Evolutionary conservation across 2,888 invertebrate genomes (phyloP).

Genomic region (Thysanoteuthis rhombus): DNA sequence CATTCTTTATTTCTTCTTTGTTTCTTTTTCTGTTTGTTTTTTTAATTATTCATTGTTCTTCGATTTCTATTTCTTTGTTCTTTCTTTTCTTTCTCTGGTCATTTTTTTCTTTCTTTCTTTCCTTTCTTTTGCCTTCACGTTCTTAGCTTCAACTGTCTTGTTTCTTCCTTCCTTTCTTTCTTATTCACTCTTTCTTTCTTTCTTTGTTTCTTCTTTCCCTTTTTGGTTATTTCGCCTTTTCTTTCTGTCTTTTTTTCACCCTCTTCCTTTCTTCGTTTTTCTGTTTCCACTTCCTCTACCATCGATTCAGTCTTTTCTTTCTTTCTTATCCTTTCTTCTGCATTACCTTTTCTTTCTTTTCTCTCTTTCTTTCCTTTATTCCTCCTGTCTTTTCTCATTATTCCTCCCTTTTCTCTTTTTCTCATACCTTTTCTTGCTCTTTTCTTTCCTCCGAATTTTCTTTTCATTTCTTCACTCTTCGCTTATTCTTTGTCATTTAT

Average conservation of each 20-base stretch:
- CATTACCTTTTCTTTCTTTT: not conserved
- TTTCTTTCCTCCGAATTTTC: not conserved
- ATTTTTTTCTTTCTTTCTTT: not conserved
- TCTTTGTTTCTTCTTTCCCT: not conserved
- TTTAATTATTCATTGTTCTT: too few species aligned
- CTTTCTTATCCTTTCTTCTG: not conserved
- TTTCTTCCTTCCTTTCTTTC: not conserved
- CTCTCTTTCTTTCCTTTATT: not conserved
- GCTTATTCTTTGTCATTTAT: not conserved
- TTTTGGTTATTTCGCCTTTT: not conserved
- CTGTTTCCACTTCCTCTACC: not conserved
- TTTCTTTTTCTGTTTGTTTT: too few species aligned
- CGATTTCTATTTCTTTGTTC: too few species aligned
- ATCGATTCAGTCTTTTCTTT: not conserved
- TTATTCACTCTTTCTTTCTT: too few species aligned
- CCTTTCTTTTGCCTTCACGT: not conserved
- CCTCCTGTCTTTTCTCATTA: not conserved
- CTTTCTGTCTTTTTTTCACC: not conserved
- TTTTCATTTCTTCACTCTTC: too few species aligned
- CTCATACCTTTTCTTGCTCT: not conserved
- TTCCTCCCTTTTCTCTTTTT: too few species aligned
- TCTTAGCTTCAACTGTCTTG: not conserved
- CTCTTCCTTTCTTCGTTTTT: not conserved
- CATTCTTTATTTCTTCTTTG: too few species aligned
- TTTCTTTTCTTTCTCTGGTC: not conserved